phyloP scores from a whole-genome alignment of 2,113 vertebrate genomes.

The Carassius carassius region DNA sequence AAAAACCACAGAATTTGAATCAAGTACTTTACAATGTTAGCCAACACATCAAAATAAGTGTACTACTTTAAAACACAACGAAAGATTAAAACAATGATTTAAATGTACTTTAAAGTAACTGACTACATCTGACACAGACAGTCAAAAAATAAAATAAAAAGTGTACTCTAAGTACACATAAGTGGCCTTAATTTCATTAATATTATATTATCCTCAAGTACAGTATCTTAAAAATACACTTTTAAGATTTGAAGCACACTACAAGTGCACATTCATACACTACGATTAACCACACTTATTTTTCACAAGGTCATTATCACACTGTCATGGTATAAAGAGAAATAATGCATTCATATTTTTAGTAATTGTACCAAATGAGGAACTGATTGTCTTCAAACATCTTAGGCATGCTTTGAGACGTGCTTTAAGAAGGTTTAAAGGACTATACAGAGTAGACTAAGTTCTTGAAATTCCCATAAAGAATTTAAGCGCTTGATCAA shows the following conservation, averaged over 20 bases:
- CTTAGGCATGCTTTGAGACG: constrained; percentile 52
- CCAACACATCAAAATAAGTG: neutral
- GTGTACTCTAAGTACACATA: neutral
- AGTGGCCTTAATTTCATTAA: neutral
- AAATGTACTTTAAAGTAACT: neutral
- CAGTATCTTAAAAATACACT: neutral
- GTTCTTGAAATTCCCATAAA: constrained; percentile 3
- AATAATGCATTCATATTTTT: constrained; percentile 22
- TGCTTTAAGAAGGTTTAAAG: constrained; percentile 27
- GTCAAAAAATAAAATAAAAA: neutral
- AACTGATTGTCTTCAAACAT: constrained; percentile 53
- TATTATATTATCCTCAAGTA: neutral
- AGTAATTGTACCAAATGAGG: constrained; percentile 5
- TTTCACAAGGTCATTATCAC: constrained; percentile 1
- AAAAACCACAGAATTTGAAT: neutral
- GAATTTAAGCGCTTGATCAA: constrained; percentile 1
- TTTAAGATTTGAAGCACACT: neutral
- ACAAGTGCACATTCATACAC: neutral
- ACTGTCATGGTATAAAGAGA: neutral
- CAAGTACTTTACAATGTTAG: neutral
- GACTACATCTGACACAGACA: neutral
- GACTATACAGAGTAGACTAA: constrained; percentile 2
- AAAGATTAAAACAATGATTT: neutral
- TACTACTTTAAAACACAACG: neutral
- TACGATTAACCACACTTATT: neutral